Percentiles rank a stretch among this genome's conserved stretches.
These are phyloP conservation scores for Dorcus hopei DNA, from an alignment of 2,888 invertebrate genomes.

Conservation along the genomic window DNA sequence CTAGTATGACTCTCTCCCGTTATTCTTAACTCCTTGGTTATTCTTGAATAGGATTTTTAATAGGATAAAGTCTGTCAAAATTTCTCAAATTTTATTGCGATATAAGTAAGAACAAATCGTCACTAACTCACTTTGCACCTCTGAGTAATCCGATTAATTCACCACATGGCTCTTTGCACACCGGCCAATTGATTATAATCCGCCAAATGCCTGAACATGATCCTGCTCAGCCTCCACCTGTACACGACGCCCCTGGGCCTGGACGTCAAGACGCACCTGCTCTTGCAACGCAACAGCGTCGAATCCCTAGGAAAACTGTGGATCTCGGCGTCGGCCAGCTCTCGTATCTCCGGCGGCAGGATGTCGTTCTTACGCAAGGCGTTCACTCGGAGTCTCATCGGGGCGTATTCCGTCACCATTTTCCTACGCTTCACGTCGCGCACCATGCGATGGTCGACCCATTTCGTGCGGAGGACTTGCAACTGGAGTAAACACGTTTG, in stretches of 20 bases:
- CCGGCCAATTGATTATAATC: constrained; percentile 93
- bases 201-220: constrained; percentile 85
- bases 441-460: constrained; percentile 80
- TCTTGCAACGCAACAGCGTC: constrained; percentile 60
- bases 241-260: constrained; percentile 76
- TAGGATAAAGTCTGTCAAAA: too few species aligned
- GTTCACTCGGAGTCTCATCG: constrained; percentile 76
- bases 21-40: too few species aligned
- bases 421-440: constrained; percentile 82
- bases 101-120: too few species aligned
- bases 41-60: too few species aligned
- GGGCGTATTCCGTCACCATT: constrained; percentile 69
- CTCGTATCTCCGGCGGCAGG: constrained; percentile 76
- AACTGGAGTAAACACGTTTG: constrained; percentile 50
- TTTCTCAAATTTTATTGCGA: too few species aligned
- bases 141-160: constrained; percentile 26
- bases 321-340: constrained; percentile 74
- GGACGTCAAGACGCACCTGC: constrained; percentile 87
- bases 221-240: constrained; percentile 85
- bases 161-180: constrained; percentile 94
- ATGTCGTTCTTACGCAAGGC: constrained; percentile 81
- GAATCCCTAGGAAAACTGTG: constrained; percentile 73
- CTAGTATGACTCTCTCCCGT: too few species aligned
- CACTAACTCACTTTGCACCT: too few species aligned
- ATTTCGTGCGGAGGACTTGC: constrained; percentile 72